Percentiles rank a stretch among this genome's conserved stretches.
phyloP scores from a whole-genome alignment of 2,888 invertebrate species.

The Lingula anatina region DNA sequence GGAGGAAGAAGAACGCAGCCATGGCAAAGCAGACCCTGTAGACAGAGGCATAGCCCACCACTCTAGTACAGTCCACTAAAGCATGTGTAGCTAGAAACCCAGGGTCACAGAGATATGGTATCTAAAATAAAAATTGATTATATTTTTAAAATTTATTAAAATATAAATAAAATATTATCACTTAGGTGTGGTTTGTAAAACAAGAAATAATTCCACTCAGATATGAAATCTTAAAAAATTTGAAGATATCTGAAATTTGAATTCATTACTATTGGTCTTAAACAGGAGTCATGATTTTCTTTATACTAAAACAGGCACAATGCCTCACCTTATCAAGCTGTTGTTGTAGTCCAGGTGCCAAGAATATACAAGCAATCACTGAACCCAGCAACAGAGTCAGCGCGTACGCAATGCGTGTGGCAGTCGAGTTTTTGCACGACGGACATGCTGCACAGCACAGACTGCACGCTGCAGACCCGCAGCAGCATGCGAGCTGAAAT shows the following conservation, averaged over 20 bases:
- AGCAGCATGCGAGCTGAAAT: constrained; percentile 88
- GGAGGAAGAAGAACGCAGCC: constrained; percentile 85
- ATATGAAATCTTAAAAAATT: too few species aligned
- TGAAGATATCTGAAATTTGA: too few species aligned
- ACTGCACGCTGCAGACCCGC: constrained; percentile 87
- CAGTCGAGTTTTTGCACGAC: constrained; percentile 93
- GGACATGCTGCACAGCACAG: constrained; percentile 97
- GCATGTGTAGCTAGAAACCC: constrained; percentile 4
- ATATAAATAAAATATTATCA: too few species aligned
- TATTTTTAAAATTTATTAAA: too few species aligned
- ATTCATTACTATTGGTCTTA: too few species aligned
- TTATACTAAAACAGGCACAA: too few species aligned
- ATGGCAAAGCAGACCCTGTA: constrained; percentile 94
- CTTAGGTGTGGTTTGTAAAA: too few species aligned
- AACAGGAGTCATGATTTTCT: too few species aligned
- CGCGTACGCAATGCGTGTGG: constrained; percentile 93
- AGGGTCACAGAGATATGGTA: constrained; percentile 31
- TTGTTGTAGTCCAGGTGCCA: constrained; percentile 82
- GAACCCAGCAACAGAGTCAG: constrained; percentile 86
- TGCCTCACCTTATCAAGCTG: constrained; percentile 72
- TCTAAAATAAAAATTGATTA: constrained; percentile 18
- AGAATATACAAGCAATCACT: constrained; percentile 80
- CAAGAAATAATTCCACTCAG: too few species aligned
- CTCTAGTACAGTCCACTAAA: constrained; percentile 62
- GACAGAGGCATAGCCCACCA: constrained; percentile 93